Conservation (phyloP, 2,113 vertebrate genomes). For the Anas platyrhynchos region DNA sequence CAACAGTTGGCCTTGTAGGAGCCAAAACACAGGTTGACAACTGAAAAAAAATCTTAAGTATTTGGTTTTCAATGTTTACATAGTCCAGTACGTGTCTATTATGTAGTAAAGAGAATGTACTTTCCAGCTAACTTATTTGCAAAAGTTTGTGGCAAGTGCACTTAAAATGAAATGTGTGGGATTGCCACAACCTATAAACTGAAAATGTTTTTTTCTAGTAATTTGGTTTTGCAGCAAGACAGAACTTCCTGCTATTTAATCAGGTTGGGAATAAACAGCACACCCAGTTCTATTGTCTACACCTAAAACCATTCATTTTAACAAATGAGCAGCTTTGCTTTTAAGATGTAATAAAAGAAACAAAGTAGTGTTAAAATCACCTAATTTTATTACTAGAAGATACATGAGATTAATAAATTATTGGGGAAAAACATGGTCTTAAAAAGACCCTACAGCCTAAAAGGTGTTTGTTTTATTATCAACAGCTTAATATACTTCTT, state of each 20-base stretch:
- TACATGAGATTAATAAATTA: not conserved
- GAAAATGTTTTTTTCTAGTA: not conserved
- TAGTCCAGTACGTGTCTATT: not conserved
- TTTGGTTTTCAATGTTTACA: not conserved
- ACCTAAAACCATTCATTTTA: not conserved
- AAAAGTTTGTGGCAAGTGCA: not conserved
- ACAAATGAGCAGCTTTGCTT: not conserved
- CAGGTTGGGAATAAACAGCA: not conserved
- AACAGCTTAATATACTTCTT: not conserved
- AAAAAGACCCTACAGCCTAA: not conserved
- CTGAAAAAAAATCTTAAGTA: not conserved
- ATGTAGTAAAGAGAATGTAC: fast-evolving
- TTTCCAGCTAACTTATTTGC: not conserved
- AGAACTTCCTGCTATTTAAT: not conserved
- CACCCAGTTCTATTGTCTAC: not conserved
- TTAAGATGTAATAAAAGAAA: not conserved
- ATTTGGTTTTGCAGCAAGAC: not conserved
- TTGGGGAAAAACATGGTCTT: not conserved
- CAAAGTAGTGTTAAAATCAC: not conserved
- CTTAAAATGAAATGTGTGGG: not conserved
- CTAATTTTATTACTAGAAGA: not conserved
- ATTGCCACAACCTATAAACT: not conserved
- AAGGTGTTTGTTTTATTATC: not conserved
- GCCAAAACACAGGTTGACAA: not conserved
- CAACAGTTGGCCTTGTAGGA: not conserved